Evolutionary conservation across 2,113 vertebrate species (phyloP).

Genomic region (Solenodon paradoxus): DNA sequence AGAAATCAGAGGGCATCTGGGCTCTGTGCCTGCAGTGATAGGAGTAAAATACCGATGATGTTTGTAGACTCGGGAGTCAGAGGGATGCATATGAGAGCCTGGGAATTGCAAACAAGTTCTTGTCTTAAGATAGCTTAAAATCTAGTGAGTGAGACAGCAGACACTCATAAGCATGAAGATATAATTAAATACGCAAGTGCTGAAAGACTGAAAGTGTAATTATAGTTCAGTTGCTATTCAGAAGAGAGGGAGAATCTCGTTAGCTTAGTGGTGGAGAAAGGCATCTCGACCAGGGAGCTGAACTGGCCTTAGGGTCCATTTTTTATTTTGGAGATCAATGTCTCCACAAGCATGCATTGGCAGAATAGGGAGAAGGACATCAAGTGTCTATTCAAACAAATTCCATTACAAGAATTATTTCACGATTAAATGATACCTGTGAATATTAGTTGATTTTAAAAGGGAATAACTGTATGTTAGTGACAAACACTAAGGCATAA

Average conservation of each 20-base stretch:
- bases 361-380: background rate
- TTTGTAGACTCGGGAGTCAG: background rate
- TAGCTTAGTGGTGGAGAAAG: background rate
- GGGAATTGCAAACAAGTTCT: background rate
- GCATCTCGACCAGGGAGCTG: background rate
- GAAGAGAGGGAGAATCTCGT: background rate
- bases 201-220: background rate
- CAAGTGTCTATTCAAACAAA: background rate
- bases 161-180: background rate
- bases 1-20: background rate
- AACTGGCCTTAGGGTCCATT: background rate
- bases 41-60: background rate
- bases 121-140: background rate
- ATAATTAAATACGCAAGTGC: background rate
- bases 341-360: background rate
- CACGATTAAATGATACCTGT: background rate
- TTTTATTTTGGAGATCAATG: background rate
- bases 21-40: background rate
- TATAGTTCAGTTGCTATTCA: background rate
- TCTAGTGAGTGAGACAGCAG: background rate
- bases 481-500: background rate
- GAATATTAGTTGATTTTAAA: slow-evolving; percentile 19
- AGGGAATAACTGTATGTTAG: background rate
- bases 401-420: background rate
- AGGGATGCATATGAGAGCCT: background rate